phyloP scores from a whole-genome alignment of 92 coral and sea anemone species.

The Hydrozoanthus gracilis region DNA sequence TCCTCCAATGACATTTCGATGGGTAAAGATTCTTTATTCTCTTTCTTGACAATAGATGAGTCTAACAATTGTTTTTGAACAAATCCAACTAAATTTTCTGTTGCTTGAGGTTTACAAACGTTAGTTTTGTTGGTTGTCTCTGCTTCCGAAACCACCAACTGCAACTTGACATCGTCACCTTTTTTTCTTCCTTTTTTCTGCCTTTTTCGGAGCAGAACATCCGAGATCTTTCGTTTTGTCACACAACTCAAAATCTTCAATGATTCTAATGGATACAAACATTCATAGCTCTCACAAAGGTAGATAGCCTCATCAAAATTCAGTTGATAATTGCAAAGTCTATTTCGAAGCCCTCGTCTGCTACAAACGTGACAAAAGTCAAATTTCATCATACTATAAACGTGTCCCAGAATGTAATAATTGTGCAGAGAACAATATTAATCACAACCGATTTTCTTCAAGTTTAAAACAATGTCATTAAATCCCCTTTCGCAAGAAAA shows the following conservation, averaged over 20 bases:
- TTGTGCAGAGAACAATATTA: no score
- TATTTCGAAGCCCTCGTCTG: constrained; percentile 4
- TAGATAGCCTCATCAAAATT: constrained; percentile 37
- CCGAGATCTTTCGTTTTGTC: neutral
- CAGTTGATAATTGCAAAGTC: constrained; percentile 18
- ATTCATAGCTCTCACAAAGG: constrained; percentile 12
- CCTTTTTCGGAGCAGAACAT: neutral
- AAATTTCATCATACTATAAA: neutral
- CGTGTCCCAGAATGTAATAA: neutral
- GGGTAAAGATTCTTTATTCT: neutral
- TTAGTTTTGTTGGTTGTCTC: neutral
- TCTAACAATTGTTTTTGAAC: no score
- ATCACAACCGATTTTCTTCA: no score
- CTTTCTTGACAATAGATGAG: no score
- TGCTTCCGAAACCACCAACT: neutral
- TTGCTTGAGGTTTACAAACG: neutral
- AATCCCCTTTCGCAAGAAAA: no score
- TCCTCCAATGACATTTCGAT: neutral
- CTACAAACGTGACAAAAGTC: neutral
- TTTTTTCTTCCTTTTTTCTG: neutral
- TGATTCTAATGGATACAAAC: constrained; percentile 18
- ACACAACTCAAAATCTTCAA: neutral
- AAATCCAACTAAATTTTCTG: neutral
- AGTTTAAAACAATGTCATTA: no score
- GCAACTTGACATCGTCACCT: neutral